A percentile compares a stretch with the other conserved stretches of the same genome.
phyloP scores from a whole-genome alignment of 2,797 vertebrate genomes.

The Peromyscus melanophrys region DNA sequence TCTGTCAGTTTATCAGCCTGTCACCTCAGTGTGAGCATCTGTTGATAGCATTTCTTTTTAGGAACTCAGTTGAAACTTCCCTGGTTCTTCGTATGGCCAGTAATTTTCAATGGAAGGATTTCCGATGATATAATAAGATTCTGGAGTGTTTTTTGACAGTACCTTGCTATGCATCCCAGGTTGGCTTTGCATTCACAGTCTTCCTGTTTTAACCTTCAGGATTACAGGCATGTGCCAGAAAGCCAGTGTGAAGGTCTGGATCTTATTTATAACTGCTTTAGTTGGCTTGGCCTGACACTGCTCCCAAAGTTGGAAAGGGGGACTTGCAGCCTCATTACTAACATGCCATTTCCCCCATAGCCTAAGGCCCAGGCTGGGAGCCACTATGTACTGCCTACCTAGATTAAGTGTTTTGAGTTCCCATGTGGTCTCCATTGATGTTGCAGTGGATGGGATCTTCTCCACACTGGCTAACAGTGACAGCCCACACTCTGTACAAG shows the following conservation, averaged over 20 bases:
- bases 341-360: background rate
- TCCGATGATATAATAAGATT: background rate
- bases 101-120: slow-evolving; percentile 43
- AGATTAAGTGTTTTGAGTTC: background rate
- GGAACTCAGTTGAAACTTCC: background rate
- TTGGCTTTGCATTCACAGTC: background rate
- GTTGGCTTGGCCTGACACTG: background rate
- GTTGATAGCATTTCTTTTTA: background rate
- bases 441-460: background rate
- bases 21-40: background rate
- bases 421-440: background rate
- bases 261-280: background rate
- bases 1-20: background rate
- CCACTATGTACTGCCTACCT: background rate
- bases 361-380: too few species aligned
- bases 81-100: background rate
- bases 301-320: background rate
- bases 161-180: background rate
- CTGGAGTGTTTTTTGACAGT: background rate
- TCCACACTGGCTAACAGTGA: background rate
- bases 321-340: background rate
- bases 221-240: background rate
- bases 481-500: background rate
- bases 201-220: background rate
- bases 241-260: background rate